These are phyloP conservation scores for Drosophila kepulauana DNA, from an alignment of 1,140 invertebrate species.

Conservation along the genomic window DNA sequence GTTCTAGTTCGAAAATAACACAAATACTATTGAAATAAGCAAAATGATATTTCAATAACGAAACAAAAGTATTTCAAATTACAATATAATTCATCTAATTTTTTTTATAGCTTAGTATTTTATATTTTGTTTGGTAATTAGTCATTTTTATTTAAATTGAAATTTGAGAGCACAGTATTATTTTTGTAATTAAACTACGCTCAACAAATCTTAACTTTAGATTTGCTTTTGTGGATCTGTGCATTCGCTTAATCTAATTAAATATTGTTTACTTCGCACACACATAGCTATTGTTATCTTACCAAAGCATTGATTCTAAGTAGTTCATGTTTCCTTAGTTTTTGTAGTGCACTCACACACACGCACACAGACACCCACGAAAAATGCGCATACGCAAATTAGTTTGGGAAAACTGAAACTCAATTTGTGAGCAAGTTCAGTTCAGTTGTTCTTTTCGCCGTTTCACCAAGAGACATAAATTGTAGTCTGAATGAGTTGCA, in stretches of 20 bases:
- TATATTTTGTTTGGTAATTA: too few relatives aligned
- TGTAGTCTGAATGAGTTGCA: constrained; percentile 26
- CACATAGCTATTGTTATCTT: constrained; percentile 33
- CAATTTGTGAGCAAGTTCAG: constrained; percentile 41
- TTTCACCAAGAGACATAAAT: constrained; percentile 32
- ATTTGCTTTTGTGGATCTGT: too few relatives aligned
- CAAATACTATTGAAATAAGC: too few relatives aligned
- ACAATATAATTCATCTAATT: too few relatives aligned
- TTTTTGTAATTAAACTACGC: too few relatives aligned
- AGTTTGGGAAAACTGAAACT: constrained; percentile 46
- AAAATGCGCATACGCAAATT: constrained; percentile 17
- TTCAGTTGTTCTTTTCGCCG: constrained; percentile 20
- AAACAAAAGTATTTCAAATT: too few relatives aligned
- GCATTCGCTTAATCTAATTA: constrained; percentile 2
- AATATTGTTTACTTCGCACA: not conserved
- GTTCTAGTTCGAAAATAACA: not conserved
- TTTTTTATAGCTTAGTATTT: too few relatives aligned
- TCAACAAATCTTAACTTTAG: not conserved
- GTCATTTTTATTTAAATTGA: not conserved
- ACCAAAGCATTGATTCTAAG: constrained; percentile 73
- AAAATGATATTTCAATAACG: too few relatives aligned
- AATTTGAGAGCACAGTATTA: not conserved
- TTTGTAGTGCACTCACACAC: constrained; percentile 11
- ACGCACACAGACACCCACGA: constrained; percentile 1
- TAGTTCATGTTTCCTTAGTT: constrained; percentile 63